These are phyloP conservation scores for Sitta carolinensis DNA, from an alignment of 2,797 vertebrate genomes.

Conservation along the genomic window DNA sequence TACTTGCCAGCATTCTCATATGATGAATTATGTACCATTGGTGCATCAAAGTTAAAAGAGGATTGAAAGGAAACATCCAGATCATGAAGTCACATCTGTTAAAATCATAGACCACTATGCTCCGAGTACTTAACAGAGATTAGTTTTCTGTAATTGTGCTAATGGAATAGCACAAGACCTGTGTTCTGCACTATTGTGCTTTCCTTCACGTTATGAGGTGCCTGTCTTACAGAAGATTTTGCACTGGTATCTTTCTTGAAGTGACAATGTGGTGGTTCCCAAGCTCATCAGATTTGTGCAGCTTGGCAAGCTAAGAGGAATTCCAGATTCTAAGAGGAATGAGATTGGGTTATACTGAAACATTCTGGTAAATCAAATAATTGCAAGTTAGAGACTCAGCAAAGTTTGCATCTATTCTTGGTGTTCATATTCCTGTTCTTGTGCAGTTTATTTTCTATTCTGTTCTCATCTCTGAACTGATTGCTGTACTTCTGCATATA, in stretches of 20 bases:
- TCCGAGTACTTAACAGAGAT: not conserved
- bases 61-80: not conserved
- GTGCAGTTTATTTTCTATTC: not conserved
- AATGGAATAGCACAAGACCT: not conserved
- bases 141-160: not conserved
- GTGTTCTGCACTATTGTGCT: not conserved
- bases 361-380: not conserved
- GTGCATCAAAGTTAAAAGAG: not conserved
- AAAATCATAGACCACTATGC: not conserved
- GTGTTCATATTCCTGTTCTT: not conserved
- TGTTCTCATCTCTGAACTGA: not conserved
- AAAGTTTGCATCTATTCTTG: not conserved
- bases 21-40: not conserved
- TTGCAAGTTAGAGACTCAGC: not conserved
- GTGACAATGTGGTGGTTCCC: not conserved
- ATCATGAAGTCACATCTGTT: not conserved
- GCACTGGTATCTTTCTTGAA: not conserved
- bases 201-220: fast-evolving
- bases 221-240: not conserved
- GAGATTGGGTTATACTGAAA: not conserved
- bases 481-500: not conserved
- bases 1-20: not conserved
- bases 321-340: not conserved
- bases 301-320: not conserved
- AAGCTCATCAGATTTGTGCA: not conserved